Evolutionary conservation across 2,888 invertebrate genomes (phyloP), one percentile per base, ranked within the genome.

Genomic region (Nemurella pictetii): DNA sequence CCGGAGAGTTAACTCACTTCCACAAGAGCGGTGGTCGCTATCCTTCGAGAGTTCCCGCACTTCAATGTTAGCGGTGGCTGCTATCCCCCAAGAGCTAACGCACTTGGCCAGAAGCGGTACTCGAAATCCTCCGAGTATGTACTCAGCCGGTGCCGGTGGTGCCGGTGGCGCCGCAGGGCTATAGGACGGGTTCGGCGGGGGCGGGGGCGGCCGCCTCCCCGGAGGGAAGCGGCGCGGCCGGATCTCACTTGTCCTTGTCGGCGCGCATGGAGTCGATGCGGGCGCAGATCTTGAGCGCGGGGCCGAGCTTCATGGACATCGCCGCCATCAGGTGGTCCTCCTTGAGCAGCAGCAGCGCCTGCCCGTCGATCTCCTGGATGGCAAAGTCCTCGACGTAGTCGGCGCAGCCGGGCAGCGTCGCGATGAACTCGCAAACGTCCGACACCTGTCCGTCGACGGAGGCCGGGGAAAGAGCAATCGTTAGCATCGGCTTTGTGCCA

Each of bases 281-380:
- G 77, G 97, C 97, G 87, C 98, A 98, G 85, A 99, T 97, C 91
- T 99, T 99, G 84, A 99, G 92, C 0, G 98, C 98, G 0, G 98
- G 98, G 0, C 98, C 98, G 27, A 99, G 93, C 89, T 98, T 98
- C 95, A 99, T 98, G 85, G 95, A 95, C 93, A 99, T 97, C 7
- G 98, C 96, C 87, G 96, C 95, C 91, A 98, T 98, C 35, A 99
- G 92, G 90, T 99, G 98, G 89, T 98, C 98, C 87, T 97, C 97
- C 89, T 97, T 96, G 83, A 99, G 93, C 84, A 99, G 92, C 91
- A 98, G 93, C 86, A 99, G 91, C 0, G 98, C 98, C 89, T 98
- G 98, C 0, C 99, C 98, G 89, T 99, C 99, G 88, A 99, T 98
- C 91, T 98, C 98, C 90, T 99, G 98, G 88, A 96, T 94, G 15